phyloP scores from a whole-genome alignment of 2,797 vertebrate genomes.

The Morelia viridis region DNA sequence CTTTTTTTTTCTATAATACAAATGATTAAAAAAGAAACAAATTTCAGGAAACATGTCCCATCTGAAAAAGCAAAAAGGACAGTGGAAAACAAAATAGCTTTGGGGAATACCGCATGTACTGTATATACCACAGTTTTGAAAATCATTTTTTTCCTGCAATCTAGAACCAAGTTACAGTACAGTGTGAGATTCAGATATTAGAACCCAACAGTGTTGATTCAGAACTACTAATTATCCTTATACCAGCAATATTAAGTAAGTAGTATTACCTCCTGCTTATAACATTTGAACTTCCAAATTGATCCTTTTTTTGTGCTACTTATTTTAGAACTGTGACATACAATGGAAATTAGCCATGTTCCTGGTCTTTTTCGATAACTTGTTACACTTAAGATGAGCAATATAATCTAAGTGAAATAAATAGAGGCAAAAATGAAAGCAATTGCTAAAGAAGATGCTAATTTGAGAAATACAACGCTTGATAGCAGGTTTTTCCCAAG shows the following conservation, averaged over 20 bases:
- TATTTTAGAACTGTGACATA: not conserved
- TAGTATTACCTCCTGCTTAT: not conserved
- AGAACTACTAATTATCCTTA: not conserved
- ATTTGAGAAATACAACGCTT: constrained; percentile 32
- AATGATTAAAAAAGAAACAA: not conserved
- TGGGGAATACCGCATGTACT: not conserved
- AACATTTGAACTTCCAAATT: not conserved
- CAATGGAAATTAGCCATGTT: not conserved
- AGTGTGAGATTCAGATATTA: not conserved
- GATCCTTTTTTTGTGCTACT: too few relatives aligned
- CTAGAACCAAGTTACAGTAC: not conserved
- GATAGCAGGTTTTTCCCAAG: constrained; percentile 10
- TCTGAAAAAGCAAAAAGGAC: not conserved
- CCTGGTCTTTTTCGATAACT: not conserved
- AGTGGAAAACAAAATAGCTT: not conserved
- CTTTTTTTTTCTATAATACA: not conserved
- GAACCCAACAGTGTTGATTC: not conserved
- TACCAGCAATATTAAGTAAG: not conserved
- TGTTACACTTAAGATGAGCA: not conserved
- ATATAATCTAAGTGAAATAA: not conserved
- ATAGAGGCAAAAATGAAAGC: not conserved
- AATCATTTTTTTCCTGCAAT: not conserved
- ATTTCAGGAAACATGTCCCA: not conserved
- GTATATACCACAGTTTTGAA: not conserved
- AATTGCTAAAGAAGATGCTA: constrained; percentile 13